A percentile compares a stretch with the other conserved stretches of the same genome.
Evolutionary conservation across 2,113 vertebrate genomes (phyloP).

Genomic region (Nothocercus nigrocapillus): DNA sequence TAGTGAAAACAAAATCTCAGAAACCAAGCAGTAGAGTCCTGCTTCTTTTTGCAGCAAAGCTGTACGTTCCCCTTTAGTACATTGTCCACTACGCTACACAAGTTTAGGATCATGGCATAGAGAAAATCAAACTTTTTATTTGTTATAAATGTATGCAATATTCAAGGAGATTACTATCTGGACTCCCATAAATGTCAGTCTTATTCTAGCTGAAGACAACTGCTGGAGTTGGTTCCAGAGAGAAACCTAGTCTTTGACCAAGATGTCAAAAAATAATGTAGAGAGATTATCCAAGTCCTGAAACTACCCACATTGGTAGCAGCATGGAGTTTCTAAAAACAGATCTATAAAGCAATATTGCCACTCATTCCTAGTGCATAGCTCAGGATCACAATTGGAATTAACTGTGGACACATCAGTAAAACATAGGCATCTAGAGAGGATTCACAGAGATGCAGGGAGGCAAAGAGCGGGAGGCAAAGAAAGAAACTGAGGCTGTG

Average conservation of each 20-base stretch:
- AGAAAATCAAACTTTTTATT: neutral
- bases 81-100: neutral
- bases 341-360: neutral
- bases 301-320: neutral
- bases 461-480: neutral
- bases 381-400: neutral
- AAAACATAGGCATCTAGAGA: neutral
- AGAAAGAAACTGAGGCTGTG: neutral
- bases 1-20: neutral
- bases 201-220: neutral
- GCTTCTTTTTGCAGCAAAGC: neutral
- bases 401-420: neutral
- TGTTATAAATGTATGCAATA: neutral
- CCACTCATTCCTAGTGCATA: neutral
- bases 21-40: neutral
- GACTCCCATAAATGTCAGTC: neutral
- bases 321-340: neutral
- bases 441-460: slow-evolving; percentile 1
- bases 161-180: neutral
- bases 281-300: neutral
- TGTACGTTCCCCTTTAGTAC: neutral
- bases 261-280: neutral
- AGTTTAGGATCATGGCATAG: neutral
- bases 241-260: neutral
- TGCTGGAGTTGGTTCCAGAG: neutral